Conservation (phyloP, 2,113 vertebrate species). For the Emydura subglobosa region DNA sequence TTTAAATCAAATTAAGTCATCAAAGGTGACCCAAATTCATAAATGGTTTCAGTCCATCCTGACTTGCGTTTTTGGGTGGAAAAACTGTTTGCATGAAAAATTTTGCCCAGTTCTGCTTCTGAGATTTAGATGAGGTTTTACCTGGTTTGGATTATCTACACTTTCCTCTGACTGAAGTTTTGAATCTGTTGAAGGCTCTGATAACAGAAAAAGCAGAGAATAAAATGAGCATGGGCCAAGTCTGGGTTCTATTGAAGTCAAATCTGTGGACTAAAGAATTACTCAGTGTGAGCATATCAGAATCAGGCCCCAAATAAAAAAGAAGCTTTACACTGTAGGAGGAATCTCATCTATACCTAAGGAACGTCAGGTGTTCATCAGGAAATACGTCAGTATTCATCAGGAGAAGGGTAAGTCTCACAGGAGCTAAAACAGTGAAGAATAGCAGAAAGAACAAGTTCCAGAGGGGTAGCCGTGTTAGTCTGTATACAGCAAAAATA, state of each 20-base stretch:
- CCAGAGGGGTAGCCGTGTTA: no score
- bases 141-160: not conserved
- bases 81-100: not conserved
- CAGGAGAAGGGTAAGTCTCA: not conserved
- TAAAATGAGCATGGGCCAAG: not conserved
- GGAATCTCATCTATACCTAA: not conserved
- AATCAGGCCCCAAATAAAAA: no score
- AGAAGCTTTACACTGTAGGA: not conserved
- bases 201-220: slow-evolving; percentile 2
- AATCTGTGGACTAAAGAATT: not conserved
- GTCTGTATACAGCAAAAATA: no score
- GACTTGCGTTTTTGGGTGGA: not conserved
- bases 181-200: slow-evolving; percentile 8
- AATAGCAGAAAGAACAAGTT: no score
- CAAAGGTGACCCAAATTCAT: not conserved
- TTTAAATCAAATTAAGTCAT: not conserved
- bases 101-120: not conserved
- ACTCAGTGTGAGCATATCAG: not conserved
- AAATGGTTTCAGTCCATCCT: not conserved
- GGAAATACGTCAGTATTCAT: not conserved
- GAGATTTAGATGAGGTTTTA: slow-evolving; percentile 2
- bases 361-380: no score
- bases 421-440: not conserved
- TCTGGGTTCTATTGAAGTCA: not conserved
- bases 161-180: not conserved